Base-by-base conservation (phyloP, 1,140 invertebrate genomes). In the Alviniconcha marisindica region DNA sequence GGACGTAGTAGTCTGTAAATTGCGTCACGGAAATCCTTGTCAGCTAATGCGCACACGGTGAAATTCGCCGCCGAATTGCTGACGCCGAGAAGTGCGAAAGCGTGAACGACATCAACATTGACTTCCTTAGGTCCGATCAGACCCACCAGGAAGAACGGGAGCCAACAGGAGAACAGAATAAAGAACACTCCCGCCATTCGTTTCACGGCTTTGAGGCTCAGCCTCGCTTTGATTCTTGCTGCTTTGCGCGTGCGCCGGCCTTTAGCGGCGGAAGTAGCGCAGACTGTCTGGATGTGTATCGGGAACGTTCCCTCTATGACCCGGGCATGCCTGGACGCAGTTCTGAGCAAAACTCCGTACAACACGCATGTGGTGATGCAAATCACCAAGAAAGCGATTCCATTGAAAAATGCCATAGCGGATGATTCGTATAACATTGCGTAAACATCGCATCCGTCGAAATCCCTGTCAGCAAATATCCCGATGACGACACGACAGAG, bases 61-160 rank as follows among this genome's bases (percentile, higher is more conserved):
- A 76, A 48, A n/a, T 76, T 76, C 21, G 73, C 73, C 2, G 73
- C 73, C 3, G 73, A 76, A 36, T 76, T 76, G 73, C 48, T 51
- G 33, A 42, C 42, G 24, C 42, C 73, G 42, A 76, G 31, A 51
- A 76, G 51, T 2, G 4, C 73, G 21, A 42, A 28, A 2, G 31
- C 1, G 0, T 51, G 73, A 48, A 76, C 73, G n/a, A 76, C 5
- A 2, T 33, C 24, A 3, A 1, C 0, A 24, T 5, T 51, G 1
- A 76, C 73, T 3, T 51, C 51, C 42, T 28, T 76, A 2, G 73
- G 73, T 12, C 73, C 73, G 73, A 76, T 76, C 3, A 76, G 31
- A 28, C 73, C 73, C 42, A 76, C 51, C 24, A 76, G 42, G n/a
- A 33, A n/a, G 42, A 51, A 76, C 1, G 73, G 73, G 7, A 42